A percentile compares a stretch with the other conserved stretches of the same genome.
These are phyloP conservation scores for Xestoiulus laeticollis DNA, from an alignment of 2,888 invertebrate genomes.

Conservation along the genomic window DNA sequence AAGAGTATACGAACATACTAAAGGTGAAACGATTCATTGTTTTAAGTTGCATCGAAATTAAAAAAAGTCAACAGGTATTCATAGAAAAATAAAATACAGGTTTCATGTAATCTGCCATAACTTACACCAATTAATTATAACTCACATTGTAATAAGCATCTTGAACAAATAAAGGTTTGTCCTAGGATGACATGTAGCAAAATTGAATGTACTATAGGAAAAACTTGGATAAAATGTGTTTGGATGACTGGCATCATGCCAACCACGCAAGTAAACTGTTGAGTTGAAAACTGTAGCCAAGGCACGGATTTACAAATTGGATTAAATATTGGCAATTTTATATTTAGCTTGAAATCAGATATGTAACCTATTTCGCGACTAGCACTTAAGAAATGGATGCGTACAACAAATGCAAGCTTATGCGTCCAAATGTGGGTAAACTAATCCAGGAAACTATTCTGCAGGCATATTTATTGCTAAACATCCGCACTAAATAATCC, in stretches of 20 bases:
- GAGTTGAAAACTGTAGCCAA: slow-evolving; percentile 6
- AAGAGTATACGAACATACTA: neutral
- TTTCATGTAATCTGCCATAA: too few species aligned
- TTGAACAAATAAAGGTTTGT: too few species aligned
- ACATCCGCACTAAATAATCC: neutral
- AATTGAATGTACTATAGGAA: neutral
- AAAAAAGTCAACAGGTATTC: too few species aligned
- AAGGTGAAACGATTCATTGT: neutral
- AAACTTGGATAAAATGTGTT: neutral
- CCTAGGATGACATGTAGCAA: neutral
- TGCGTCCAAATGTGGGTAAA: neutral
- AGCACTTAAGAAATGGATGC: neutral
- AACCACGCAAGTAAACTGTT: neutral
- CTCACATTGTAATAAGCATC: too few species aligned
- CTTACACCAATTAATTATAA: too few species aligned
- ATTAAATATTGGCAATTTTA: neutral
- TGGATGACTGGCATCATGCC: neutral
- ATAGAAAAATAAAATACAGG: too few species aligned
- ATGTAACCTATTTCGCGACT: neutral
- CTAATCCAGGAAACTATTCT: neutral
- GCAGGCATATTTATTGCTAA: slow-evolving; percentile 8
- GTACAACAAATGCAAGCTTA: neutral
- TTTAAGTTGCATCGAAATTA: neutral
- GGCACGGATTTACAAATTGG: neutral
- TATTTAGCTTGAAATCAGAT: neutral